Evolutionary conservation across 2,113 vertebrate genomes (phyloP).

Genomic region (Tupaia chinensis): DNA sequence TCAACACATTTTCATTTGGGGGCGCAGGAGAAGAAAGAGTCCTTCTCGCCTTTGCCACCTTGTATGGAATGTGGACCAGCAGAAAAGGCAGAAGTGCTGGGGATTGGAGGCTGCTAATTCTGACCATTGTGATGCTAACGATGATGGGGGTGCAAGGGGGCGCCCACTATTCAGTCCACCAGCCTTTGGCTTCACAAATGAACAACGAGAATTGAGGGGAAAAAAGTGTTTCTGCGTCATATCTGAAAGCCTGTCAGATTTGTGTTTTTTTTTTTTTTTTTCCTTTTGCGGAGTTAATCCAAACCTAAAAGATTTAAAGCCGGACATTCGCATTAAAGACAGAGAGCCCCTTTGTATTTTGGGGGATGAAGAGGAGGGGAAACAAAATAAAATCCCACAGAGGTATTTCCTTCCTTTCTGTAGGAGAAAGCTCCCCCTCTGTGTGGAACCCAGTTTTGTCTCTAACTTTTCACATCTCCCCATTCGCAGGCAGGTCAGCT

Average conservation of each 20-base stretch:
- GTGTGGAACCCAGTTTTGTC: conserved; percentile 91
- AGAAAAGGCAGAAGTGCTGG: conserved; percentile 87
- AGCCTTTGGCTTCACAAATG: conserved; percentile 91
- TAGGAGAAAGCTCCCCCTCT: conserved; percentile 87
- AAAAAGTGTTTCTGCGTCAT: conserved; percentile 89
- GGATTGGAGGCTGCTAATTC: conserved; percentile 91
- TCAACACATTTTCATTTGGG: conserved; percentile 69
- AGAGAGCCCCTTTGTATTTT: conserved; percentile 92
- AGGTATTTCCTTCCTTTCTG: conserved; percentile 94
- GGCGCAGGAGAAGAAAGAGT: conserved; percentile 69
- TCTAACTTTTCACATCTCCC: conserved; percentile 92
- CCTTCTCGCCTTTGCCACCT: conserved; percentile 79
- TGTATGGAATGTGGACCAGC: conserved; percentile 82
- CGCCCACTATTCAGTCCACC: conserved; percentile 88
- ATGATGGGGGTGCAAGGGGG: conserved; percentile 87
- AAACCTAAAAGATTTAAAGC: conserved; percentile 94
- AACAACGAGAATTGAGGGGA: conserved; percentile 88
- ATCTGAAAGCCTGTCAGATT: conserved; percentile 94
- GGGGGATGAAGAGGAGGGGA: conserved; percentile 86
- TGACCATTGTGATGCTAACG: conserved; percentile 93
- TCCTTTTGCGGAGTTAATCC: conserved; percentile 90
- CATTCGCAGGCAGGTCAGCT: conserved; percentile 88
- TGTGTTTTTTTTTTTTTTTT: conserved; percentile 85
- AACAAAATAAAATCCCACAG: conserved; percentile 90
- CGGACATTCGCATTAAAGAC: conserved; percentile 90